Conservation (phyloP, 2,888 invertebrate species). For the Acrobasis consociella region DNA sequence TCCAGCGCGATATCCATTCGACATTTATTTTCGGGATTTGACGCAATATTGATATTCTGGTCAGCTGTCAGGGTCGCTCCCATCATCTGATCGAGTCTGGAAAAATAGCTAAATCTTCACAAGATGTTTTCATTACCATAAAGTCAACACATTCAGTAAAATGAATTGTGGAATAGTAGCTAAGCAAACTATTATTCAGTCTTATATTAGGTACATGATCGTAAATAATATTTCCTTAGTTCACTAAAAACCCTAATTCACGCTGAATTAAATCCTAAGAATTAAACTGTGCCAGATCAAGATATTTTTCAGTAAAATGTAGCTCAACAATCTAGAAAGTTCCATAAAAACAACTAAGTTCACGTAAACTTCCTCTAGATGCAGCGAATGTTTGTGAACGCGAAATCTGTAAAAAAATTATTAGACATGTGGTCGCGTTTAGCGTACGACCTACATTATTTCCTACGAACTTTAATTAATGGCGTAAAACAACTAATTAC, state of each 20-base stretch:
- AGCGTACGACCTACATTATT: slow-evolving; percentile 31
- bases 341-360: not conserved
- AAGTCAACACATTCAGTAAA: not conserved
- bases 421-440: slow-evolving; percentile 22
- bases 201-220: too few relatives aligned
- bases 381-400: slow-evolving; percentile 10
- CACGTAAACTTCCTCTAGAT: slow-evolving; percentile 1
- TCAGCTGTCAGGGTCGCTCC: slow-evolving; percentile 35
- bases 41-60: slow-evolving; percentile 47
- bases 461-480: slow-evolving; percentile 55
- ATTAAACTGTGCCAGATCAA: not conserved
- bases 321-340: not conserved
- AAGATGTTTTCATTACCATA: not conserved
- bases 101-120: slow-evolving; percentile 17
- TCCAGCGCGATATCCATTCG: slow-evolving; percentile 43
- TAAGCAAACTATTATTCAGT: too few relatives aligned
- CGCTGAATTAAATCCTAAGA: not conserved
- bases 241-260: not conserved
- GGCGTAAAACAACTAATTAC: slow-evolving; percentile 54
- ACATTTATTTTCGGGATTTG: slow-evolving; percentile 52
- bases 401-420: slow-evolving; percentile 23
- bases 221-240: too few relatives aligned
- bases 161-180: too few relatives aligned
- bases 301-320: slow-evolving; percentile 2
- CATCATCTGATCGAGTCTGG: slow-evolving; percentile 24